phyloP scores from a whole-genome alignment of 2,888 invertebrate species.

The Drosophila subquinaria region DNA sequence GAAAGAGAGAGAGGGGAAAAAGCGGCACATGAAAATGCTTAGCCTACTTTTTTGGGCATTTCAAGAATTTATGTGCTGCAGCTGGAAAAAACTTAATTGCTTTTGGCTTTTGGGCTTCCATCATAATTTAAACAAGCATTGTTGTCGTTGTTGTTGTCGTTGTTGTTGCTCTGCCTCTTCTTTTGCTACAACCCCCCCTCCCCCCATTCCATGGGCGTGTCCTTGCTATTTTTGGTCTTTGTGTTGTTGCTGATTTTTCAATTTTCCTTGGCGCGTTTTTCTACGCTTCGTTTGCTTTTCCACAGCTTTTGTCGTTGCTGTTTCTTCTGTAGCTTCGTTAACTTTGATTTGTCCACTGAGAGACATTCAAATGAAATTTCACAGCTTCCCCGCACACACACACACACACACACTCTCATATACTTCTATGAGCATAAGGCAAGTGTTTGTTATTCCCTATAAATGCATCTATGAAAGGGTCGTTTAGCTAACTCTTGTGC shows the following conservation, averaged over 20 bases:
- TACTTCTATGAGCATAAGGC: constrained; percentile 10
- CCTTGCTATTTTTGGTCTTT: constrained; percentile 26
- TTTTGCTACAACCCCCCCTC: background rate
- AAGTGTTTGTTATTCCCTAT: constrained; percentile 8
- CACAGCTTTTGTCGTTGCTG: constrained; percentile 1
- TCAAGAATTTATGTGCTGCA: constrained; percentile 50
- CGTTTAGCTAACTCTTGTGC: background rate
- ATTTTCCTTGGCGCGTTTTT: constrained; percentile 42
- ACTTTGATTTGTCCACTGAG: constrained; percentile 80
- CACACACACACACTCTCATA: background rate
- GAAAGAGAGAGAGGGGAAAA: background rate
- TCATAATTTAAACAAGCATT: constrained; percentile 23
- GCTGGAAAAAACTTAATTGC: constrained; percentile 51
- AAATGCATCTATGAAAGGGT: background rate
- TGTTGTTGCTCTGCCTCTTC: background rate
- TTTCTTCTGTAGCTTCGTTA: constrained; percentile 56
- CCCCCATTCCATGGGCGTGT: background rate
- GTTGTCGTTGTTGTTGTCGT: constrained; percentile 10
- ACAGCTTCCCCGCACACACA: constrained; percentile 31
- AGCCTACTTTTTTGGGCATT: constrained; percentile 25
- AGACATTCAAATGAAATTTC: constrained; percentile 75
- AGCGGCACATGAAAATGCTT: constrained; percentile 9
- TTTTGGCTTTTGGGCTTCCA: constrained; percentile 29
- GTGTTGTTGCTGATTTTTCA: constrained; percentile 43
- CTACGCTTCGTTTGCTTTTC: constrained; percentile 22